Evolutionary conservation across 2,797 vertebrate species (phyloP), one percentile per base, ranked within the genome.

Genomic region (Tapirus indicus): DNA sequence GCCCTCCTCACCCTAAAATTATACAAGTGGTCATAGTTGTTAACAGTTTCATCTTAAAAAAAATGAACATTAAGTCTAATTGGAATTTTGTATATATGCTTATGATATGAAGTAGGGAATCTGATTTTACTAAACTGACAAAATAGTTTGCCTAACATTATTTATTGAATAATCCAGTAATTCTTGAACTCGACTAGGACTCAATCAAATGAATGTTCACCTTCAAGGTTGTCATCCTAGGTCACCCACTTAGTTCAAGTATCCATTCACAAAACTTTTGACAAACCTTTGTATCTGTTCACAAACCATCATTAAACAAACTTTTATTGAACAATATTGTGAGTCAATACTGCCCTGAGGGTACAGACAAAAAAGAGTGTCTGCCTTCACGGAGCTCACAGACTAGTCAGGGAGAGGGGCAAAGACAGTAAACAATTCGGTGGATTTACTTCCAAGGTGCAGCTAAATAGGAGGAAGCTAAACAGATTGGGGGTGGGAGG

Each of bases 21-120:
- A 77, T 52, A 82, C 10, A 75, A 58, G 17, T 41, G 88, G 44
- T 52, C 41, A 47, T 29, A 66, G n/a, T 47, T 94, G 47, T 77
- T 87, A 95, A 66, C 47, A 91, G 25, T 87, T 96, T 62, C 32
- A 17, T 72, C 69, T 80, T 92, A 12, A 10, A 29, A 96, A 86
- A 56, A 75, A 84, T 1, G 7, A 72, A 72, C 38, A 60, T 66
- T 83, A 78, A 83, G 60, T 69, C 13, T 20, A 66, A 38, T 18
- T 66, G 75, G 69, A 93, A 78, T 91, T 83, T 94, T 91, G 14
- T 87, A 6, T 71, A 25, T 75, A 21, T 44, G 14, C 54, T 87
- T 83, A 56, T 60, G 52, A 90, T n/a, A 78, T 78, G n/a, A 72
- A 41, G 35, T 38, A 74, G 35, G n/a, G 72, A 77, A 74, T 80